Conservation (phyloP, 2,797 vertebrate species). For the Chiroxiphia lanceolata region DNA sequence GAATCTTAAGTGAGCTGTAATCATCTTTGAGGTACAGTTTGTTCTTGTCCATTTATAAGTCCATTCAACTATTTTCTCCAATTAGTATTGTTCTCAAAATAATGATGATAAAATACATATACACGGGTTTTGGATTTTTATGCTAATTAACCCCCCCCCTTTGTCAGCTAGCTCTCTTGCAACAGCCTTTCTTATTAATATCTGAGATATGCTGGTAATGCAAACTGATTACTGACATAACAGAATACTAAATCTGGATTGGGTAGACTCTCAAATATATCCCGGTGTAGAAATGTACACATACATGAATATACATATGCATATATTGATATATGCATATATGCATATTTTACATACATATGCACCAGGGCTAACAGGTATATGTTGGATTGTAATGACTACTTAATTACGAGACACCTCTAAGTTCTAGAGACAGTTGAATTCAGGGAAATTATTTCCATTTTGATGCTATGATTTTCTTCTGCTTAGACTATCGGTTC, state of each 20-base stretch:
- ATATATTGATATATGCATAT: not conserved
- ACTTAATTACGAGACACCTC: not conserved
- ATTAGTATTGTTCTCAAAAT: constrained; percentile 48
- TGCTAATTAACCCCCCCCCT: not conserved
- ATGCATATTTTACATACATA: not conserved
- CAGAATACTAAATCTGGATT: not conserved
- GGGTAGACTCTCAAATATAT: not conserved
- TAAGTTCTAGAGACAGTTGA: not conserved
- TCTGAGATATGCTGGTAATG: not conserved
- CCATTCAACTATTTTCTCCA: constrained; percentile 61
- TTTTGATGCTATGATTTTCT: not conserved
- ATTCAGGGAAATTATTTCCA: not conserved
- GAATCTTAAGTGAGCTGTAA: constrained; percentile 56
- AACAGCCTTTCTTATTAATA: not conserved
- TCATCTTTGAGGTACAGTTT: constrained; percentile 48
- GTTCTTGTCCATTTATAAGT: constrained; percentile 57
- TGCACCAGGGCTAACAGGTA: not conserved
- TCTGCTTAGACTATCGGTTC: not conserved
- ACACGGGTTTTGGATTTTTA: not conserved
- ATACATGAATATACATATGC: not conserved
- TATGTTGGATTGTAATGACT: not conserved
- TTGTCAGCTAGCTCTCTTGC: not conserved
- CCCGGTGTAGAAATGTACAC: not conserved
- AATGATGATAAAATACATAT: constrained; percentile 16
- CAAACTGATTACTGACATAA: not conserved